A percentile compares a stretch with the other conserved stretches of the same genome.
phyloP scores from a whole-genome alignment of 2,888 invertebrate genomes.

The Hydropsyche betteni region DNA sequence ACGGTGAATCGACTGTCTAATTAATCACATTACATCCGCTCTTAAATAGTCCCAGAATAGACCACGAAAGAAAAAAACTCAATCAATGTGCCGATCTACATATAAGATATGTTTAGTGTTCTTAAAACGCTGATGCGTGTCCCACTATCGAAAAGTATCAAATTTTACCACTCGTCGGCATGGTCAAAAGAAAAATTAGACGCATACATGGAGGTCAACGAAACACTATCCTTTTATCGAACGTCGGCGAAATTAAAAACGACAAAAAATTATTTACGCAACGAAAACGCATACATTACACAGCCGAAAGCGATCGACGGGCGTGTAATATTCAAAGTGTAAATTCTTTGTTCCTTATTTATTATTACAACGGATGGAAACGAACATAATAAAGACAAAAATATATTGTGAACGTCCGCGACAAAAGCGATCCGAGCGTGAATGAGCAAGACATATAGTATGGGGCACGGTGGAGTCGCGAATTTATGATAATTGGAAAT shows the following conservation, averaged over 20 bases:
- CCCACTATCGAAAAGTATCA: slow-evolving; percentile 28
- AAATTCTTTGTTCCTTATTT: slow-evolving; percentile 27
- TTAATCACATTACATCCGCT: slow-evolving; percentile 14
- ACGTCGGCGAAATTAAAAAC: not conserved
- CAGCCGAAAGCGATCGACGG: too few species aligned
- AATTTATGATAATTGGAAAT: slow-evolving; percentile 46
- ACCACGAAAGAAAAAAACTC: not conserved
- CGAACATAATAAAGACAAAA: slow-evolving; percentile 15
- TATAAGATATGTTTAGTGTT: not conserved
- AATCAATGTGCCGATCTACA: slow-evolving; percentile 5
- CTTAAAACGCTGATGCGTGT: slow-evolving; percentile 22
- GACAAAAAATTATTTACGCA: not conserved
- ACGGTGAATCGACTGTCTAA: not conserved
- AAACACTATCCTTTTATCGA: not conserved
- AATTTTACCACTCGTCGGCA: slow-evolving; percentile 12
- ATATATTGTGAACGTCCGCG: not conserved
- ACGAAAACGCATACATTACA: not conserved
- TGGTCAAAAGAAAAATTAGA: slow-evolving; percentile 5
- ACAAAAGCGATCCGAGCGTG: slow-evolving; percentile 18
- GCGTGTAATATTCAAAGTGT: slow-evolving; percentile 17
- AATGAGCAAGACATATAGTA: slow-evolving; percentile 29
- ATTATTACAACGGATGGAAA: slow-evolving; percentile 14
- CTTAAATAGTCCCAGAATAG: not conserved
- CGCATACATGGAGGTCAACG: slow-evolving; percentile 2
- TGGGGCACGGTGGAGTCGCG: slow-evolving; percentile 28